A percentile compares a stretch with the other conserved stretches of the same genome.
Conservation (phyloP, 2,797 vertebrate genomes). For the Ctenosaura bakeri region DNA sequence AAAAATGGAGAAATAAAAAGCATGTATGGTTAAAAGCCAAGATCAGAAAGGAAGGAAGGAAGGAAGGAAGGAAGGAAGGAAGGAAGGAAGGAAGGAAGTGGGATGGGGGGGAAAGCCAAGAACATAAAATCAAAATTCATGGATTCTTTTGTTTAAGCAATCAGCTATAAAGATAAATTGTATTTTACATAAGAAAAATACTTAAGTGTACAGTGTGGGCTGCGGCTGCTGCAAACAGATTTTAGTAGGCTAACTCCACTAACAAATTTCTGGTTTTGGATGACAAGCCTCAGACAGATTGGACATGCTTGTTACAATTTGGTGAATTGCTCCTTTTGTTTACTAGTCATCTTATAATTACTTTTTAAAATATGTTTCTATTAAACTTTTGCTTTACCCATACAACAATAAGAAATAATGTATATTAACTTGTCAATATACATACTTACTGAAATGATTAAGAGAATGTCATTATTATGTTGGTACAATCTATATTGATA, state of each 20-base stretch:
- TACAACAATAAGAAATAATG: background rate
- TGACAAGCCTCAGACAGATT: slow-evolving; percentile 34
- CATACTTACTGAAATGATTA: no score
- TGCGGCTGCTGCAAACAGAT: background rate
- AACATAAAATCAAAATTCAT: slow-evolving; percentile 31
- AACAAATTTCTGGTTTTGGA: slow-evolving; percentile 50
- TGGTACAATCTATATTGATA: no score
- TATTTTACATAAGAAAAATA: slow-evolving; percentile 28
- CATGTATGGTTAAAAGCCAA: slow-evolving; percentile 19
- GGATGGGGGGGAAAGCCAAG: background rate
- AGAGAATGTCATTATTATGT: no score
- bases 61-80: no score
- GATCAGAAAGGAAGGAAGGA: no score
- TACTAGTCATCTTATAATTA: slow-evolving; percentile 16
- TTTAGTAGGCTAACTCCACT: slow-evolving; percentile 23
- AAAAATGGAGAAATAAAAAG: slow-evolving; percentile 4
- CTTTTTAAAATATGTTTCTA: background rate
- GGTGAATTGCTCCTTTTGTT: slow-evolving; percentile 4
- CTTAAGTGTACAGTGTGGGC: slow-evolving; percentile 15
- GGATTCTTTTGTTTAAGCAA: background rate
- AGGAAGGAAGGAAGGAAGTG: no score
- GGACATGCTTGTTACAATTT: background rate
- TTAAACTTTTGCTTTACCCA: background rate
- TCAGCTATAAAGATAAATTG: background rate
- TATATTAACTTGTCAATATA: background rate